phyloP scores from a whole-genome alignment of 92 coral and sea anemone species.

The Phenganax subtilis region DNA sequence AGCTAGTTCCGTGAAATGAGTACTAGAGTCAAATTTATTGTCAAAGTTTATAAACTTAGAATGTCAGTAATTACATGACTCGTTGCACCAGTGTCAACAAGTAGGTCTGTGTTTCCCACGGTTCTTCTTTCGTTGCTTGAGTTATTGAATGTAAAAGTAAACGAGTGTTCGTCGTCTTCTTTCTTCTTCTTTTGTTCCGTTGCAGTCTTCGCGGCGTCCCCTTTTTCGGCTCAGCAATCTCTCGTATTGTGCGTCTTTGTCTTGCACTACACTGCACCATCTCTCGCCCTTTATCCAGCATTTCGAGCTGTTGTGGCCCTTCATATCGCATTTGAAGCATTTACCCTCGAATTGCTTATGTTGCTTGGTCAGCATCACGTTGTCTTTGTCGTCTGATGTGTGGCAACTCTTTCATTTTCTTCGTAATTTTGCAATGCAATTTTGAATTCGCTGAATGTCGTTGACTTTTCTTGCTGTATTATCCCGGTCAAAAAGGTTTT shows the following conservation, averaged over 20 bases:
- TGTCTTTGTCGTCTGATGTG: no score
- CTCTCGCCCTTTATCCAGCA: no score
- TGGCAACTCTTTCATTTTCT: no score
- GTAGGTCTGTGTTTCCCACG: neutral
- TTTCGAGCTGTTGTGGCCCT: no score
- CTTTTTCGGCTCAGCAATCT: slow-evolving; percentile 8
- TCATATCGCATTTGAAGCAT: no score
- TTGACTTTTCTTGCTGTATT: no score
- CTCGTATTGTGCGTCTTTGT: slow-evolving; percentile 17
- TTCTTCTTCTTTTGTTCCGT: neutral
- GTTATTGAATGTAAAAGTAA: slow-evolving; percentile 11
- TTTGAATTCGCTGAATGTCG: no score
- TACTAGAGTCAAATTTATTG: slow-evolving; percentile 24
- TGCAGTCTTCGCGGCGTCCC: slow-evolving; percentile 18
- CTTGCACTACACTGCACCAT: neutral
- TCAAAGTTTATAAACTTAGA: slow-evolving; percentile 44
- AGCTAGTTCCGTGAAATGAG: slow-evolving; percentile 44
- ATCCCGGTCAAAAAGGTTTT: no score
- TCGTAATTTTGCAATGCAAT: no score
- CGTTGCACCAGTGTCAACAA: slow-evolving; percentile 45
- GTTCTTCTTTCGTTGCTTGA: neutral
- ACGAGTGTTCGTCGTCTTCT: neutral
- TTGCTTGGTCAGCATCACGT: no score
- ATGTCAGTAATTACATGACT: slow-evolving; percentile 40
- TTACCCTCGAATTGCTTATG: no score